phyloP scores from a whole-genome alignment of 2,888 invertebrate genomes.

The Heliconius charithonia region DNA sequence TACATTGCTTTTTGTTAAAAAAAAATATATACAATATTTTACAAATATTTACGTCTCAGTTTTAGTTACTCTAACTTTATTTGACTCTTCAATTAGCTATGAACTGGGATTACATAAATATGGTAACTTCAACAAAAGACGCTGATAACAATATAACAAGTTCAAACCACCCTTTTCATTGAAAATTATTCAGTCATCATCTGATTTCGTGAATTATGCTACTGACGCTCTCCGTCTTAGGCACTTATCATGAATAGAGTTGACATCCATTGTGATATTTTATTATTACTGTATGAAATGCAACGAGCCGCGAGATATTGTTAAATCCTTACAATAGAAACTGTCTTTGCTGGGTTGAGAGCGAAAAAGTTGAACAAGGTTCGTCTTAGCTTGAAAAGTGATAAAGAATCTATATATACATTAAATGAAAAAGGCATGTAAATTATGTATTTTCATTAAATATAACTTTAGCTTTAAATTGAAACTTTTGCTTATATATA shows the following conservation, averaged over 20 bases:
- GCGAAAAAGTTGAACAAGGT: conserved; percentile 77
- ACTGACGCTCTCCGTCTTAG: conserved; percentile 75
- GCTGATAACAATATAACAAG: conserved; percentile 58
- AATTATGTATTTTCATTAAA: background rate
- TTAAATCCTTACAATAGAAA: conserved; percentile 79
- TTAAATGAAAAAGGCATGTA: background rate
- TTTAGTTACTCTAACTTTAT: background rate
- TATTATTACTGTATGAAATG: conserved; percentile 80
- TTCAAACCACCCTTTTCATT: conserved; percentile 61
- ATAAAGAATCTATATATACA: conserved; percentile 49
- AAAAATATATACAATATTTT: background rate
- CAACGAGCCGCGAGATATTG: conserved; percentile 79
- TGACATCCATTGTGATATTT: conserved; percentile 82
- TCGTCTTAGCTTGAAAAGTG: conserved; percentile 67
- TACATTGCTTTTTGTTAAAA: background rate
- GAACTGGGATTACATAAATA: conserved; percentile 30
- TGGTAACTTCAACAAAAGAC: conserved; percentile 44
- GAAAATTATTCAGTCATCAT: conserved; percentile 68
- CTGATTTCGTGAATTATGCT: conserved; percentile 75
- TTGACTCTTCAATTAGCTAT: background rate
- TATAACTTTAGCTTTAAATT: background rate
- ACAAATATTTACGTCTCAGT: background rate
- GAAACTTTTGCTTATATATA: background rate
- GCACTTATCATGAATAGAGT: conserved; percentile 80
- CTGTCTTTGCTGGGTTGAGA: conserved; percentile 78